Percentiles rank a stretch among this genome's conserved stretches.
These are phyloP conservation scores for Chelmon rostratus DNA, from an alignment of 2,797 vertebrate species.

Conservation along the genomic window DNA sequence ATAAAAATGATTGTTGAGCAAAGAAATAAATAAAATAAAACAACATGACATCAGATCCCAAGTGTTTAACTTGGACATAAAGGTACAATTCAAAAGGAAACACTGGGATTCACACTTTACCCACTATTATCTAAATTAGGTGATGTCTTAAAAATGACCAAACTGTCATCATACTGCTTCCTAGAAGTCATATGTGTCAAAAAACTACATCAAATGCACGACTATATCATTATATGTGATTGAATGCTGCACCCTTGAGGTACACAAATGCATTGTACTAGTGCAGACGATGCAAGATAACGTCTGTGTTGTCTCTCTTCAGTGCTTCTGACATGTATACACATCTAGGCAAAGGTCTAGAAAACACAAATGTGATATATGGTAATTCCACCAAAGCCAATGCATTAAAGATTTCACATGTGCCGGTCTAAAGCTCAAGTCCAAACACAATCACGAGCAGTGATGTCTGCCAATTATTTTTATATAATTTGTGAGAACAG, in stretches of 20 bases:
- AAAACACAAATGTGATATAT: background rate
- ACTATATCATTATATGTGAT: background rate
- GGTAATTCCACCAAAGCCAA: too few species aligned
- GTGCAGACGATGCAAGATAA: background rate
- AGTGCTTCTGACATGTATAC: background rate
- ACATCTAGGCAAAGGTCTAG: background rate
- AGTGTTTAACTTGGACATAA: background rate
- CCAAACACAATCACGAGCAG: background rate
- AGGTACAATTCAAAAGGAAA: background rate
- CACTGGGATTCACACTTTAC: too few species aligned
- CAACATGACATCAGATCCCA: background rate
- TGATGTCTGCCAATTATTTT: background rate
- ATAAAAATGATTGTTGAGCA: background rate
- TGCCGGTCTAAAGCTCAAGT: background rate
- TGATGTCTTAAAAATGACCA: background rate
- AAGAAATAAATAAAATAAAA: background rate
- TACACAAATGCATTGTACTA: background rate
- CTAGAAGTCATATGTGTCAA: background rate
- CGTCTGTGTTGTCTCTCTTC: background rate
- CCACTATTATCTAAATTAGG: background rate
- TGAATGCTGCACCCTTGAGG: conserved; percentile 26
- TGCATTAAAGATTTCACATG: background rate
- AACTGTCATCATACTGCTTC: background rate
- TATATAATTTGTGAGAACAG: background rate
- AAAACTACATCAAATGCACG: background rate